Evolutionary conservation across 2,797 vertebrate genomes (phyloP).

Genomic region (Spheniscus humboldti): DNA sequence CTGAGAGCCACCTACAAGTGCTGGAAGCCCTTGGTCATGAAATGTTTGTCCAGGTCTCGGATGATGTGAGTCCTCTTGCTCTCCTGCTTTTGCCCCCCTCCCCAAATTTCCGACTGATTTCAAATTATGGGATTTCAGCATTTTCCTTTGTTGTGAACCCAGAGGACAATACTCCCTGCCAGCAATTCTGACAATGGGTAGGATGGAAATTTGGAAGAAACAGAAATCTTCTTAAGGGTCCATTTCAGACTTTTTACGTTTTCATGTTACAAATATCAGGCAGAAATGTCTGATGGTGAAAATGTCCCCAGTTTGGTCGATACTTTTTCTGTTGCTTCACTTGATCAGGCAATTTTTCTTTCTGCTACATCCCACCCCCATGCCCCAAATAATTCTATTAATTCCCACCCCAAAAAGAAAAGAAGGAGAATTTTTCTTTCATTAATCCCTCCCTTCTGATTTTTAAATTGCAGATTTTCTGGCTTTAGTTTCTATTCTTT

Average conservation of each 20-base stretch:
- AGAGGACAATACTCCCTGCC: rapidly evolving
- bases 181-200: rapidly evolving
- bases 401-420: background rate
- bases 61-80: background rate
- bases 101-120: background rate
- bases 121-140: background rate
- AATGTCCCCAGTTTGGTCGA: background rate
- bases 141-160: background rate
- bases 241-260: background rate
- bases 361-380: background rate
- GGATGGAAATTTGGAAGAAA: background rate
- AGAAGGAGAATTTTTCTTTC: background rate
- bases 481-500: background rate
- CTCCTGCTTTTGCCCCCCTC: background rate
- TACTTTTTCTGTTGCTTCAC: background rate
- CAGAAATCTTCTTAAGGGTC: background rate
- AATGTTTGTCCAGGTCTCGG: background rate
- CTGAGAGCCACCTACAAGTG: background rate
- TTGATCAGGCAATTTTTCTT: background rate
- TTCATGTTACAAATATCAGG: background rate
- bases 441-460: background rate
- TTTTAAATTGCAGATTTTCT: background rate
- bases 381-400: background rate
- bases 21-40: background rate
- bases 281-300: background rate